These are phyloP conservation scores for Leucoraja ocellata DNA, from an alignment of 2,797 vertebrate genomes.

Conservation along the genomic window DNA sequence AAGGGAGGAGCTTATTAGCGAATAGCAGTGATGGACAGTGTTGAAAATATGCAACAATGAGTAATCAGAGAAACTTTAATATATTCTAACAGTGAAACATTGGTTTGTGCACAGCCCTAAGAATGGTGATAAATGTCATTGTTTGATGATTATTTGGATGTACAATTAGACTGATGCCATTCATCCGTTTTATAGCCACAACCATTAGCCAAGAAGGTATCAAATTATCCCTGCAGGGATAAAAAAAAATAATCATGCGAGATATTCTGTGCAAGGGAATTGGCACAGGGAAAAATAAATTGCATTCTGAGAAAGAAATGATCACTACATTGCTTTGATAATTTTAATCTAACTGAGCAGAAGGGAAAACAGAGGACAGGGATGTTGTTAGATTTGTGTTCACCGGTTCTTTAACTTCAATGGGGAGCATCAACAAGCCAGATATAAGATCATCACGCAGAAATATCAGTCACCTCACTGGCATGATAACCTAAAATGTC, in stretches of 20 bases:
- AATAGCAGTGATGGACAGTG: background rate
- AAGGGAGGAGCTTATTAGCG: background rate
- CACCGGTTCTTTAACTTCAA: background rate
- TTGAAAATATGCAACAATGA: slow-evolving; percentile 17
- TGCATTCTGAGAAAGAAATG: background rate
- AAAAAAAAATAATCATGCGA: background rate
- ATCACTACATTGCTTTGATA: background rate
- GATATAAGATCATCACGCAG: background rate
- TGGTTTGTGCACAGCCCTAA: background rate
- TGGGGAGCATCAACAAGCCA: background rate
- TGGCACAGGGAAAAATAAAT: background rate
- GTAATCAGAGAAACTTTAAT: background rate
- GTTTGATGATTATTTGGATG: background rate
- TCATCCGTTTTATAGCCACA: background rate
- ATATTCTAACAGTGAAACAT: background rate
- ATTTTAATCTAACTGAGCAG: background rate
- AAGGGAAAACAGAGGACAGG: background rate
- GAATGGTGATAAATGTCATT: slow-evolving; percentile 24
- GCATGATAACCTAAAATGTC: background rate
- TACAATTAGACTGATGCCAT: slow-evolving; percentile 2
- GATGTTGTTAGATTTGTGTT: background rate
- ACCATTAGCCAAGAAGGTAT: background rate
- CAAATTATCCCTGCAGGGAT: background rate
- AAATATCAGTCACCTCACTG: background rate
- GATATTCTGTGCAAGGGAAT: background rate